A percentile compares a stretch with the other conserved stretches of the same genome.
These are phyloP conservation scores for Sebastes vulpes DNA, from an alignment of 2,797 vertebrate genomes.

Conservation along the genomic window DNA sequence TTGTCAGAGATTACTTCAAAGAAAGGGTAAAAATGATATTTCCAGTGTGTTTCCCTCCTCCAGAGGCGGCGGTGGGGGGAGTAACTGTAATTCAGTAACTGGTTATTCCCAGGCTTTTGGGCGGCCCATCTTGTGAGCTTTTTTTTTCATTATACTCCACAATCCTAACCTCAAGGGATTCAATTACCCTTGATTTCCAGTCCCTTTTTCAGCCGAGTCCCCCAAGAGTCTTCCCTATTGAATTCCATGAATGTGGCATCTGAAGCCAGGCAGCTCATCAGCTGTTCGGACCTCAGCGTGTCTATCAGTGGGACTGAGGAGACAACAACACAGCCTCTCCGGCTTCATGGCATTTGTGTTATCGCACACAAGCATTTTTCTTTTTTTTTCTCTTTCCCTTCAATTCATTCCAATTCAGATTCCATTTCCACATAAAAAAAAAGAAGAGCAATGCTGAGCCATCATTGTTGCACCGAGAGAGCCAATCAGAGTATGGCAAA, in stretches of 20 bases:
- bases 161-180: slow-evolving; percentile 30
- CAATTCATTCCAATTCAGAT: slow-evolving; percentile 58
- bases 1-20: too few species aligned
- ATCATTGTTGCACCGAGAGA: slow-evolving; percentile 39
- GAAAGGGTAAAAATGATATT: too few species aligned
- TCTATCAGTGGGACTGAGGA: slow-evolving; percentile 10
- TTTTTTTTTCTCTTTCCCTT: slow-evolving; percentile 31
- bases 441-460: not conserved
- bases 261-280: slow-evolving; percentile 5
- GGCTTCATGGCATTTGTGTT: slow-evolving; percentile 14
- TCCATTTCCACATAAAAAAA: slow-evolving; percentile 29
- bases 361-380: slow-evolving; percentile 15
- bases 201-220: not conserved
- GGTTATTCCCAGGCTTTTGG: not conserved
- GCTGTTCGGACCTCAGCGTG: slow-evolving; percentile 9
- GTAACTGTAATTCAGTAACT: not conserved
- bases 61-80: not conserved
- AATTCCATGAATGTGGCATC: not conserved
- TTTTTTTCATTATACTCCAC: not conserved
- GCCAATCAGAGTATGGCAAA: slow-evolving; percentile 48
- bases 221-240: not conserved
- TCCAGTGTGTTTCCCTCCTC: not conserved
- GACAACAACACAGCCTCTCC: not conserved
- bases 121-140: not conserved
- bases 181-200: slow-evolving; percentile 23